phyloP scores from a whole-genome alignment of 1,140 invertebrate genomes.

The Nasonia vitripennis region DNA sequence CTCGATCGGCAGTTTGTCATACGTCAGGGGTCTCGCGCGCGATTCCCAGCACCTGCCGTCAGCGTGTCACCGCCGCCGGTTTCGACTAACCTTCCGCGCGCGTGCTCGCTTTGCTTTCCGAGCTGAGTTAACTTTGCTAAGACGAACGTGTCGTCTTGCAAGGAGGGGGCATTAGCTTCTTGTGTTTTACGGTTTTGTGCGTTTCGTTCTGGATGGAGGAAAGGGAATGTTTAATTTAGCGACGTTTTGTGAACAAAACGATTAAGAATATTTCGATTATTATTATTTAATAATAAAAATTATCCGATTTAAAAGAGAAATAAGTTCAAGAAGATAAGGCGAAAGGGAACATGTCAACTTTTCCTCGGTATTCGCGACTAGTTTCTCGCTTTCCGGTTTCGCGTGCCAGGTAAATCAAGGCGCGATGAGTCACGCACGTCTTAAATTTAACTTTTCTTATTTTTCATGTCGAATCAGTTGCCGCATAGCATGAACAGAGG shows the following conservation, averaged over 20 bases:
- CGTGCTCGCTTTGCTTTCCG: not conserved
- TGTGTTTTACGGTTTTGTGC: not conserved
- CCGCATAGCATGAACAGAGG: not conserved
- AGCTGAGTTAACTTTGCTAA: not conserved
- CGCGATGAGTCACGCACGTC: not conserved
- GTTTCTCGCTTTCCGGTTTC: not conserved
- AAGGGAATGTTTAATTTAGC: not conserved
- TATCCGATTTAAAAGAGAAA: too few relatives aligned
- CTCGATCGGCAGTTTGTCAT: slow-evolving; percentile 67
- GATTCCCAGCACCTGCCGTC: slow-evolving; percentile 61
- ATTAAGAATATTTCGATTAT: too few relatives aligned
- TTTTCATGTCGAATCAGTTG: not conserved
- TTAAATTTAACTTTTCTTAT: slow-evolving; percentile 5
- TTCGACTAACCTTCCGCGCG: not conserved
- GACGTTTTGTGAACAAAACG: too few relatives aligned
- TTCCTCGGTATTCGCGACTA: not conserved
- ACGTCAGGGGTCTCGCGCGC: slow-evolving; percentile 53
- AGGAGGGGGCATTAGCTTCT: slow-evolving; percentile 3
- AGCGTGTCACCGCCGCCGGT: slow-evolving; percentile 51
- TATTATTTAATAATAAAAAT: too few relatives aligned
- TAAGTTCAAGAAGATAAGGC: too few relatives aligned
- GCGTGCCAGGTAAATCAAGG: not conserved
- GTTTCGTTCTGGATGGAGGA: not conserved
- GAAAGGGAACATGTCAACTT: not conserved
- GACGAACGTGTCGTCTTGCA: not conserved